phyloP scores from a whole-genome alignment of 2,797 vertebrate species.

The Coregonus sp. region DNA sequence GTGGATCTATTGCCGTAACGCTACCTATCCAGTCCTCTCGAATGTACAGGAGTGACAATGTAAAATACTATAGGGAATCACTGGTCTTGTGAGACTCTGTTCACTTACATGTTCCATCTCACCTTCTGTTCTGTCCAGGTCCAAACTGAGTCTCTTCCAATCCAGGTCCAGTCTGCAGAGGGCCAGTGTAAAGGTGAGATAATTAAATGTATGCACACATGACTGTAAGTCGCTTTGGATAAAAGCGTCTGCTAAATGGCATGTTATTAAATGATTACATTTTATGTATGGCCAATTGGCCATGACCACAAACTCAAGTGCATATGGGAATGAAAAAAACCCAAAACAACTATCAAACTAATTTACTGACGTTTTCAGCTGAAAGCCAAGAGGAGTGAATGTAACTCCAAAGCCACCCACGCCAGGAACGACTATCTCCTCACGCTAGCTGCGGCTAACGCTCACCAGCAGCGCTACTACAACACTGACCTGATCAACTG shows the following conservation, averaged over 20 bases:
- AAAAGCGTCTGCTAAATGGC: too few relatives aligned
- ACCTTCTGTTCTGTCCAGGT: constrained; percentile 72
- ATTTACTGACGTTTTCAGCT: constrained; percentile 74
- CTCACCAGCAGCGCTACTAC: constrained; percentile 94
- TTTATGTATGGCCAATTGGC: neutral
- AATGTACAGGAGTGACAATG: too few relatives aligned
- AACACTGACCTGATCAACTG: constrained; percentile 89
- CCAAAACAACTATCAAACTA: neutral
- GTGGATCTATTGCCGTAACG: too few relatives aligned
- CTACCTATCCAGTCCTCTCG: too few relatives aligned
- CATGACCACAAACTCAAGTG: neutral
- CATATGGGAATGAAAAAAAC: neutral
- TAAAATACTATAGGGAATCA: neutral
- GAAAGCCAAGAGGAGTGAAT: constrained; percentile 93
- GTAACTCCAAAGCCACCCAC: constrained; percentile 92
- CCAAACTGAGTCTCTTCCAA: constrained; percentile 96
- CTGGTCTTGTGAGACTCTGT: neutral
- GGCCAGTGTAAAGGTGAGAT: constrained; percentile 91
- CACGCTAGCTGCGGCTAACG: constrained; percentile 88
- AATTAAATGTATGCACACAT: neutral
- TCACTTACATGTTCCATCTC: neutral
- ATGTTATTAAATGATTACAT: neutral
- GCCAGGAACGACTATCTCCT: constrained; percentile 96
- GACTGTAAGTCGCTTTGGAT: too few relatives aligned
- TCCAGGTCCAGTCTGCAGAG: constrained; percentile 98